Evolutionary conservation across 35 echinoderm and acorn worm genomes (phyloP), one percentile per base, ranked within the genome.

Genomic region (Apostichopus japonicus): DNA sequence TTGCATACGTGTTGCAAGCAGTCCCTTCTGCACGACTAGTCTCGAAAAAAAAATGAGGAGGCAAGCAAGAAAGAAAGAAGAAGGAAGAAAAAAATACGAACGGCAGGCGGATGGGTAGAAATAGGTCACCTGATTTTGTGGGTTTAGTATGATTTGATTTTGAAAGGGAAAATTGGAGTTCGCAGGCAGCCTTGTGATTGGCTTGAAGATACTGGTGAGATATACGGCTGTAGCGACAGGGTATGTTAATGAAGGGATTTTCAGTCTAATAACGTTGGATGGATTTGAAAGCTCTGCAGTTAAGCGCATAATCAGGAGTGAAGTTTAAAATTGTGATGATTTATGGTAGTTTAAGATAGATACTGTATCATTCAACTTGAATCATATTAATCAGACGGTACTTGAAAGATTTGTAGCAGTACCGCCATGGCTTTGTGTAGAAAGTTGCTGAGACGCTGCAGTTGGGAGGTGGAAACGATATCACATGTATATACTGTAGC

Each of bases 111-210:
- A 84, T 84, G 81, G 81, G 81, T 84, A 84, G 55, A 84, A 84
- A 84, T 84, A 84, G 81, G 81, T 84, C 81, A 84, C 81, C 81
- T 84, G 81, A 84, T 84, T 84, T 84, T 24, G n/a, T 21, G 81
- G 81, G 81, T 84, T 84, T 84, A 57, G 81, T 84, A 84, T 84
- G 81, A 84, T 84, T 84, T 84, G 81, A 84, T 84, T 84, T 84
- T 84, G 81, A 84, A 84, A 57, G 81, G 51, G 56, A 84, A 54
- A 55, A 58, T 58, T 84, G 81, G 55, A 59, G 81, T 19, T 52
- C 6, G 53, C 55, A 57, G 81, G 53, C 53, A 57, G 53, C 9
- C 16, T 58, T 19, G 16, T 55, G 55, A 57, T 84, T 55, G 81
- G 55, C 57, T 14, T 8, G n/a, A 57, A 51, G 55, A 57, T 57